phyloP scores from a whole-genome alignment of 2,113 vertebrate genomes.

The Ploceus nigricollis region DNA sequence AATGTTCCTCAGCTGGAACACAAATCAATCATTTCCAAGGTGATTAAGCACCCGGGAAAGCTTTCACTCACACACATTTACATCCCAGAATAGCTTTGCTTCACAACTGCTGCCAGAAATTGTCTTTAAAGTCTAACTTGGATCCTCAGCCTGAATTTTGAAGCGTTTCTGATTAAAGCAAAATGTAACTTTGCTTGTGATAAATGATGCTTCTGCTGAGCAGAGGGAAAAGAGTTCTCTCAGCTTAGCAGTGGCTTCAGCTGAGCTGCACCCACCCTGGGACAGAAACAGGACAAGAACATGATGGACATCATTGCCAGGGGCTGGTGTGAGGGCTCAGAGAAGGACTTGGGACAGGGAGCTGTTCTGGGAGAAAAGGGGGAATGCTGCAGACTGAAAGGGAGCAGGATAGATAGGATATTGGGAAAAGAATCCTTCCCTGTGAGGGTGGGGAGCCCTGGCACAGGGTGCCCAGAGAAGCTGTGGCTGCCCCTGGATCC shows the following conservation, averaged over 20 bases:
- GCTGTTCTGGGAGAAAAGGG: rapidly evolving
- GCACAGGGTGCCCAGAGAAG: background rate
- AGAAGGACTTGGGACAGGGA: too few species aligned
- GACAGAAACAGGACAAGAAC: background rate
- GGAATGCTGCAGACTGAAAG: background rate
- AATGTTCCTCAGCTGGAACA: background rate
- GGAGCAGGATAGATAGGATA: background rate
- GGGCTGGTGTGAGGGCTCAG: too few species aligned
- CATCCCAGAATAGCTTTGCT: background rate
- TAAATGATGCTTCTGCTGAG: background rate
- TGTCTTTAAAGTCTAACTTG: background rate
- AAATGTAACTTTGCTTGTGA: background rate
- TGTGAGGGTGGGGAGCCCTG: rapidly evolving
- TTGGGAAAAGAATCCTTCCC: background rate
- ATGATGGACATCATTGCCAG: too few species aligned
- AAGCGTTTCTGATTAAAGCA: background rate
- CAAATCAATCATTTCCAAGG: background rate
- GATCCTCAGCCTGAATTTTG: background rate
- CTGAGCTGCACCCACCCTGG: background rate
- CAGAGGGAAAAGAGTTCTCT: background rate
- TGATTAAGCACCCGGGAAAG: background rate
- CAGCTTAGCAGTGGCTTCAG: background rate
- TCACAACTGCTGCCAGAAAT: background rate
- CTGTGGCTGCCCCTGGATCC: background rate
- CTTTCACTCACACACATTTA: background rate